Evolutionary conservation across 2,113 vertebrate species (phyloP), one percentile per base, ranked within the genome.

Genomic region (Gavia stellata): DNA sequence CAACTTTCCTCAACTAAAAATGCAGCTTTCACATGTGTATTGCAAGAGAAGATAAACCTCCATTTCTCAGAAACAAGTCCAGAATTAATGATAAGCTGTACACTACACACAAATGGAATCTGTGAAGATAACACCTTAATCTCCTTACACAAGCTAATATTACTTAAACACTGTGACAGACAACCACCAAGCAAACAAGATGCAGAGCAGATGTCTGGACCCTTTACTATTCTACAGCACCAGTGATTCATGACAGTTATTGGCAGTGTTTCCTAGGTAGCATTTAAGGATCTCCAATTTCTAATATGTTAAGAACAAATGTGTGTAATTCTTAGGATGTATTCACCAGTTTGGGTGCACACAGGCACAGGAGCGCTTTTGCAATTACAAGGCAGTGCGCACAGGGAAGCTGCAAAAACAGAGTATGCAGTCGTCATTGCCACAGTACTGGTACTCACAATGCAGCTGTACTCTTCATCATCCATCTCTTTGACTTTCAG

Each of bases 401-500:
- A 31, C 2, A 66, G 40, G 72, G 29, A 66, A 68, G 61, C 62
- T 67, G n/a, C 47, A 86, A 47, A 71, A 83, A 50, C 14, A 38
- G 62, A 49, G 65, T 1, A 38, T 61, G 56, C 17, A 52, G 38
- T 24, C 75, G 45, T 68, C 61, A 29, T 3, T 50, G 62, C 33
- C 38, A 81, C 45, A 81, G 38, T 15, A 24, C 4, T 6, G 18
- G 33, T 90, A 99, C 99, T 99, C 96, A 99, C 99, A 10, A 99
- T 99, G 96, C 99, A 99, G 98, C 98, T 99, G 98, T 99, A 99
- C 49, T 99, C 99, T 93, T 99, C 99, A 81, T 99, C 99, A 31
- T 99, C 99, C 99, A 99, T 99, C 97, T 99, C 99, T 96, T 99
- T 99, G 97, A 99, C 99, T 98, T 99, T 99, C 96, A 99, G 97